phyloP scores from a whole-genome alignment of 2,113 vertebrate species.

The Oreochromis spilurus region DNA sequence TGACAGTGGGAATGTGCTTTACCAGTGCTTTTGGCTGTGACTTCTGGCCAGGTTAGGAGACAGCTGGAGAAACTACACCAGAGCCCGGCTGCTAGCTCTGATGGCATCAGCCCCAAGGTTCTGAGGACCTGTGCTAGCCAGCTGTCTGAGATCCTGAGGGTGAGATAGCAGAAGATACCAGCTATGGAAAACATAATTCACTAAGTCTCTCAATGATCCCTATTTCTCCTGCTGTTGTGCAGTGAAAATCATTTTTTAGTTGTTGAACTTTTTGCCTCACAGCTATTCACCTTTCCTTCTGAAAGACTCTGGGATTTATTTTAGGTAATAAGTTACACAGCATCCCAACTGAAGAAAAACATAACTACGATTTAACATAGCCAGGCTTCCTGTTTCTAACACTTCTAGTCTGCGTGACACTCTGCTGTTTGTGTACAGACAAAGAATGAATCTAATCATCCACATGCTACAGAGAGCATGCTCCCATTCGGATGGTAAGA shows the following conservation, averaged over 20 bases:
- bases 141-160: neutral
- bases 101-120: neutral
- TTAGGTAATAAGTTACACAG: neutral
- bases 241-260: neutral
- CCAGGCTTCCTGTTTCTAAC: neutral
- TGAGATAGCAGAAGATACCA: neutral
- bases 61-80: too few relatives aligned
- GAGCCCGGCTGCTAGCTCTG: neutral
- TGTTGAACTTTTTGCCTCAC: neutral
- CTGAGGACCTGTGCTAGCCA: neutral
- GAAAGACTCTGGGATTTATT: neutral
- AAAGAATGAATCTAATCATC: neutral
- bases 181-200: neutral
- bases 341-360: neutral
- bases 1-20: neutral
- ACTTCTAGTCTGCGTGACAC: neutral
- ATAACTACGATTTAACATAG: neutral
- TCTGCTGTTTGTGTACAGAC: neutral
- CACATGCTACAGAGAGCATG: neutral
- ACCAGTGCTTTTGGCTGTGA: too few relatives aligned
- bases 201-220: neutral
- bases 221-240: neutral
- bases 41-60: too few relatives aligned
- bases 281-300: neutral
- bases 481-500: neutral